A percentile compares a stretch with the other conserved stretches of the same genome.
Evolutionary conservation across 2,113 vertebrate species (phyloP).

Genomic region (Oreochromis aureus): DNA sequence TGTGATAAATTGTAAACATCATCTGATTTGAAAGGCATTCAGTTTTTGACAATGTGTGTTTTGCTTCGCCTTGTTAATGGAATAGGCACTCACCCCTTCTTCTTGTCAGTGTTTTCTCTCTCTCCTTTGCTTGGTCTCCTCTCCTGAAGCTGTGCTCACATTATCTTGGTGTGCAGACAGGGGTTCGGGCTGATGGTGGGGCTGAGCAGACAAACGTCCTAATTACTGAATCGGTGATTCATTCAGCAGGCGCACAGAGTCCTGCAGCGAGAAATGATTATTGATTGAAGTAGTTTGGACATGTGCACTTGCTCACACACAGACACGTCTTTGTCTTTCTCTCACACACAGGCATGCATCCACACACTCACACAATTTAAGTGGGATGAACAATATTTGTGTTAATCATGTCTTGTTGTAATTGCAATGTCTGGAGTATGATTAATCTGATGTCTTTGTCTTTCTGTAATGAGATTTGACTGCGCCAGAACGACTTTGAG

Average conservation of each 20-base stretch:
- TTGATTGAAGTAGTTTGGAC: conserved; percentile 64
- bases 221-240: conserved; percentile 62
- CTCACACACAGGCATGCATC: background rate
- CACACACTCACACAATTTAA: conserved; percentile 33
- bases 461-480: conserved; percentile 67
- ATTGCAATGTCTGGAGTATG: conserved; percentile 66
- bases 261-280: conserved; percentile 58
- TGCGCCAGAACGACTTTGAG: conserved; percentile 47
- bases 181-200: conserved; percentile 21
- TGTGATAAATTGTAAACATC: conserved; percentile 40
- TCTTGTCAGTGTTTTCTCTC: conserved; percentile 12
- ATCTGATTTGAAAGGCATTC: conserved; percentile 23
- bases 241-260: conserved; percentile 36
- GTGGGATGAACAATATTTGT: conserved; percentile 54
- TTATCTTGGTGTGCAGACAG: conserved; percentile 48
- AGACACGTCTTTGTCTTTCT: conserved; percentile 25
- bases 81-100: conserved; percentile 45
- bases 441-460: conserved; percentile 70
- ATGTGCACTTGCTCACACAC: conserved; percentile 21
- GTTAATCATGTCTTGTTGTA: conserved; percentile 68
- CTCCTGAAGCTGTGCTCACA: conserved; percentile 35
- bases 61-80: conserved; percentile 17
- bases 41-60: conserved; percentile 16
- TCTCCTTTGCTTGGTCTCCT: background rate
- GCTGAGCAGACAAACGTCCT: conserved; percentile 44